Conservation (phyloP, 2,113 vertebrate species). For the Kobus ellipsiprymnus region DNA sequence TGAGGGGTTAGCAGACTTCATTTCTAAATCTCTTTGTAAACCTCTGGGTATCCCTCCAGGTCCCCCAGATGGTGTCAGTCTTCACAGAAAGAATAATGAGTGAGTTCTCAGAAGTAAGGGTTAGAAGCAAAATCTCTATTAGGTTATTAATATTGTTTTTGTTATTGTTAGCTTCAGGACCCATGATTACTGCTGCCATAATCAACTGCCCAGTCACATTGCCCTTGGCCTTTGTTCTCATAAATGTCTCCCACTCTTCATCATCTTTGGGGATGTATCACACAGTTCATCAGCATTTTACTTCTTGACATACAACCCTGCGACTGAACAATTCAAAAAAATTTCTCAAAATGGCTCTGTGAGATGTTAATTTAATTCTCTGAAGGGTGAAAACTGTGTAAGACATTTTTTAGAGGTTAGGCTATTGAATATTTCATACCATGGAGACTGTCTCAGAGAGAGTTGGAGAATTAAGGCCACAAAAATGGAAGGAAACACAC, state of each 20-base stretch:
- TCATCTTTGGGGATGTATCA: neutral
- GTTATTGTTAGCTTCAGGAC: neutral
- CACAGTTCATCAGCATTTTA: neutral
- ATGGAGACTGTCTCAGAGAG: conserved; percentile 40
- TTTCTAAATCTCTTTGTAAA: neutral
- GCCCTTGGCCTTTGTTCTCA: neutral
- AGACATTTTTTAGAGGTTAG: conserved; percentile 59
- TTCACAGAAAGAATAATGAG: neutral
- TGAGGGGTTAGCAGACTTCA: neutral
- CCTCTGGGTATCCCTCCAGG: neutral
- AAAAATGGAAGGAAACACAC: neutral
- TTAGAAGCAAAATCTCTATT: neutral
- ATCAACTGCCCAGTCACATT: neutral
- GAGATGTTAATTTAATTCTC: conserved; percentile 54
- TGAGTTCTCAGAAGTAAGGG: neutral
- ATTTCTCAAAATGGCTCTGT: conserved; percentile 34
- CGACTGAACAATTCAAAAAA: conserved; percentile 34
- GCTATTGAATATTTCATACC: conserved; percentile 59
- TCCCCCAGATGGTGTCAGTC: neutral
- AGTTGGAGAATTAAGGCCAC: neutral
- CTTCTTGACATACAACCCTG: neutral
- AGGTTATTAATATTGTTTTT: neutral
- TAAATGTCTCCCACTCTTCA: neutral
- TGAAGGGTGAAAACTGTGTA: conserved; percentile 19
- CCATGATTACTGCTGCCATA: neutral